Base-by-base conservation (phyloP, 1,140 invertebrate species). In the Cyrtorhinus lividipennis region DNA sequence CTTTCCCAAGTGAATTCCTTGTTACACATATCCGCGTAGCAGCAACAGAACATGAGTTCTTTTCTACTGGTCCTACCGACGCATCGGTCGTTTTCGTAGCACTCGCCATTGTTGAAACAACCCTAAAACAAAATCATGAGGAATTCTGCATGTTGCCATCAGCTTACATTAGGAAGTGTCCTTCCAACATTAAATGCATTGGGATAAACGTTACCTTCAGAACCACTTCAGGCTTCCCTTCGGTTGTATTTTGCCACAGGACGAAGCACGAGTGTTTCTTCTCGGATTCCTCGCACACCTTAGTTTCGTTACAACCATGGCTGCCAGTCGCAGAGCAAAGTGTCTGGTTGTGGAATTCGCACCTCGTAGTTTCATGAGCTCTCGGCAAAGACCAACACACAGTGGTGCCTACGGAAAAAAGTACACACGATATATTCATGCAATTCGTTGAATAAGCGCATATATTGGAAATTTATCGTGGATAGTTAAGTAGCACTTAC, bases 1-100 rank as follows among this genome's bases (percentile, higher is more conserved):
- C 84, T 81, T 66, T 84, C 81, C 77, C 83, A 92, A 46, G 80
- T 81, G 65, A 85, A 84, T 66, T 92, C 83, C 66, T 78, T 74
- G 73, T 95, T 96, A 73, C 93, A 96, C 79, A 88, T 83, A 67
- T 92, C 83, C 13, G 87, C 86, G 73, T 89, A 87, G 76, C 92
- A 95, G 71, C 93, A 96, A 72, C 93, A 96, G 72, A 90, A 95
- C 58, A 87, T 75, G 3, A 85, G 75, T 30, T 81, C 77, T 15
- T 82, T 79, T 70, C 80, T 77, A 61, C 76, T 68, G 57, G 67
- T 74, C 61, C 76, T 79, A 45, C 84, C 81, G 25, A 88, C 77
- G 73, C 88, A 92, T 66, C 77, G 77, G 13, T 76, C 73, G 69
- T 86, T 79, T 30, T 65, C 81, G 64, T 82, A 83, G 72, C 88